Evolutionary conservation across 2,113 vertebrate species (phyloP), one percentile per base, ranked within the genome.

Genomic region (Channa maculata): DNA sequence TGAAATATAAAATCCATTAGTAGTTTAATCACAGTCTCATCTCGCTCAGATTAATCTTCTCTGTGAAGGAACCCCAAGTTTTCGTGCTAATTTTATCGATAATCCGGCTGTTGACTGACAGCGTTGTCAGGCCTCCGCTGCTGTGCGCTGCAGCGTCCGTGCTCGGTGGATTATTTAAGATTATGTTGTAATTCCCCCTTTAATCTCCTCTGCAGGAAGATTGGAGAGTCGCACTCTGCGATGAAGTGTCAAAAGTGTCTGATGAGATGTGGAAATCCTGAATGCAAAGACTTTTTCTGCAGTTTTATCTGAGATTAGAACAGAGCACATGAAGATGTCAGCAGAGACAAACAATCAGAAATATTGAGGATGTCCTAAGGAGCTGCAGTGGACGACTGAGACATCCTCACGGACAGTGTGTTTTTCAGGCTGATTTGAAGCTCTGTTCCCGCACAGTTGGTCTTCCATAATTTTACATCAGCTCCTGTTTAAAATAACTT

Each of bases 101-200:
- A 85, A 91, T 92, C 90, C 79, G 81, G 71, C 80, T 82, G 89
- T 89, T 93, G 94, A 94, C 94, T 93, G 95, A 96, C 92, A 93
- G 88, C 78, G 85, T 91, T 91, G 92, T 94, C 92, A 90, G 88
- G 91, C 92, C 89, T 94, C 89, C 92, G 92, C 77, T 93, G 93
- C 93, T 94, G 94, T 93, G 94, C 95, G 90, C 93, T 94, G 93
- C 91, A 94, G 93, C 92, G 93, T 96, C 95, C 95, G 94, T 95
- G 95, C 95, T 94, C 95, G 88, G 95, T 95, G 94, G 96, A 97
- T 98, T 97, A 97, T 95, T 98, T 93, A 94, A 97, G 96, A 96
- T 98, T 97, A 97, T 94, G 89, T 94, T 95, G 95, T 97, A 98
- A 98, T 97, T 96, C 96, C 94, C 61, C 54, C 75, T 96, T 95